These are phyloP conservation scores for Holotrichia oblita DNA, from an alignment of 1,140 invertebrate species.

Conservation along the genomic window DNA sequence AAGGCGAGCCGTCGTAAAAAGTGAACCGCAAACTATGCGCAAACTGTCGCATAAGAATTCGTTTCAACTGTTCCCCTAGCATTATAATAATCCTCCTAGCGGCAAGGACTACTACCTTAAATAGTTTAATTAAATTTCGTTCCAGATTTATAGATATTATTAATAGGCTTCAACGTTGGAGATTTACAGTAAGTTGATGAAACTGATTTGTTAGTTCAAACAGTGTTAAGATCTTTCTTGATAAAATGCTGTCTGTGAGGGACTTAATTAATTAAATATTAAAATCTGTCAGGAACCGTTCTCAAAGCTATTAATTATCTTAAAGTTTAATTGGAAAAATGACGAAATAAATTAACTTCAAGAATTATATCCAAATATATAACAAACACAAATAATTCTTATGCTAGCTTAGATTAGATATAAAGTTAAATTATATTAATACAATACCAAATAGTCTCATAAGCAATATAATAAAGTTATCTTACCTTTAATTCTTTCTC, in stretches of 20 bases:
- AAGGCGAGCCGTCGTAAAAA: background rate
- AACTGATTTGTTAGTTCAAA: background rate
- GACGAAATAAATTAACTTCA: background rate
- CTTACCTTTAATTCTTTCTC: slow-evolving; percentile 27
- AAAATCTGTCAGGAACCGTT: background rate
- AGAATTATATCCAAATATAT: background rate
- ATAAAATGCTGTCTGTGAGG: background rate
- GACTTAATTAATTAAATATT: background rate
- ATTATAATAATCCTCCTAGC: slow-evolving; percentile 10
- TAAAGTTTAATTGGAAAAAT: slow-evolving; percentile 5
- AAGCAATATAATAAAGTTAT: background rate
- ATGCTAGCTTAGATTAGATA: too few relatives aligned
- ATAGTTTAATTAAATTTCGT: slow-evolving; percentile 11
- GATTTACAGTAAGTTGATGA: background rate
- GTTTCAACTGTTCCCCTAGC: background rate
- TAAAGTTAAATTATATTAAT: too few relatives aligned
- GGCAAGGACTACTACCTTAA: background rate
- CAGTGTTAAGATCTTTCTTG: background rate
- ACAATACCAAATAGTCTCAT: background rate
- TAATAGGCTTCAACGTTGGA: background rate
- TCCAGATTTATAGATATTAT: background rate
- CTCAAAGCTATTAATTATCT: background rate
- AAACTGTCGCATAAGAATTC: background rate
- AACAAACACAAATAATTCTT: too few relatives aligned
- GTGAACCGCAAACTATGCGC: background rate